Evolutionary conservation across 2,888 invertebrate genomes (phyloP).

Genomic region (Aphidoletes aphidimyza): DNA sequence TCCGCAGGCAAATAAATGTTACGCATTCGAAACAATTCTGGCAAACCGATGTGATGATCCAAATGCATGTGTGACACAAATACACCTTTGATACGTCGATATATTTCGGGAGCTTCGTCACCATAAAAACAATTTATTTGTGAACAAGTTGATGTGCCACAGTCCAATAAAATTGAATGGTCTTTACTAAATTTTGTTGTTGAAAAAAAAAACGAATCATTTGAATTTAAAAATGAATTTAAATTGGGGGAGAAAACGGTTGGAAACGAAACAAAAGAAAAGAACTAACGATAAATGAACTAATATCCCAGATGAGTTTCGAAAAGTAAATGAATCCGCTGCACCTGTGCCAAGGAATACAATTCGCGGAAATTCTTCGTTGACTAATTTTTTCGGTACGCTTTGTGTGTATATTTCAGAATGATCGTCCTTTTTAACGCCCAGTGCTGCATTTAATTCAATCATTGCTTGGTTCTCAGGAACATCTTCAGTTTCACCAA

Average conservation of each 20-base stretch:
- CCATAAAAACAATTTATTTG: slow-evolving; percentile 26
- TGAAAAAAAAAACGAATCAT: background rate
- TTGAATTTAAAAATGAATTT: background rate
- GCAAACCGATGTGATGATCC: slow-evolving; percentile 7
- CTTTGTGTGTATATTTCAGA: background rate
- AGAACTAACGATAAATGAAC: slow-evolving; percentile 19
- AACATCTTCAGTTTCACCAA: too few relatives aligned
- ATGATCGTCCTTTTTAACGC: background rate
- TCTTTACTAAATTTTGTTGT: background rate
- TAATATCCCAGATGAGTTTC: background rate
- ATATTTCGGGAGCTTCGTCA: background rate
- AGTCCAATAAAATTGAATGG: slow-evolving; percentile 25
- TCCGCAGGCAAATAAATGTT: background rate
- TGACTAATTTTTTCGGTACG: background rate
- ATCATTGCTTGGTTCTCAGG: background rate
- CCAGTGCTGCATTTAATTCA: background rate
- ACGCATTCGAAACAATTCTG: background rate
- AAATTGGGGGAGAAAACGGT: background rate
- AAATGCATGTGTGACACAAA: slow-evolving; percentile 28
- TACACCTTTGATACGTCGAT: background rate
- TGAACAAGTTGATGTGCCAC: background rate
- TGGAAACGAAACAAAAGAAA: background rate
- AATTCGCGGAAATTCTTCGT: background rate
- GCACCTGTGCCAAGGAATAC: slow-evolving; percentile 17
- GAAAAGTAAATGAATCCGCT: background rate